These are phyloP conservation scores for Odocoileus hemionus DNA, from an alignment of 2,113 vertebrate species.

Conservation along the genomic window DNA sequence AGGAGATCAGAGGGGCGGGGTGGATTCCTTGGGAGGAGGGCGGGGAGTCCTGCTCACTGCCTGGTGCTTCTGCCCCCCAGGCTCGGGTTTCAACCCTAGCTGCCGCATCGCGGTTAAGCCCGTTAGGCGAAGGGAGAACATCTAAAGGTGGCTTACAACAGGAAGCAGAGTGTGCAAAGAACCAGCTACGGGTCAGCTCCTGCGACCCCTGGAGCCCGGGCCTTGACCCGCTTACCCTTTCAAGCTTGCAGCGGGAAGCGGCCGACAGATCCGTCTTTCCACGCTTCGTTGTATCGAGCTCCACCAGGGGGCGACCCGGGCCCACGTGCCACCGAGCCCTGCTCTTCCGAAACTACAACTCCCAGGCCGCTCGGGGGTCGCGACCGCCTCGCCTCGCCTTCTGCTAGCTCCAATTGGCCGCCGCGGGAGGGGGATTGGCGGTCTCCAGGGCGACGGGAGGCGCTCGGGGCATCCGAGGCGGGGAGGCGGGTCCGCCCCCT, in stretches of 20 bases:
- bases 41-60: neutral
- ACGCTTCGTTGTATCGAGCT: neutral
- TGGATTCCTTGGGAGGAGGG: constrained; percentile 39
- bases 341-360: constrained; percentile 57
- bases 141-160: neutral
- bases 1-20: constrained; percentile 23
- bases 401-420: constrained; percentile 36
- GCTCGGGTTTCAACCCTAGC: constrained; percentile 23
- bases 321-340: constrained; percentile 28
- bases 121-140: neutral
- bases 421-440: constrained; percentile 57
- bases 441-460: constrained; percentile 72
- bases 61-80: neutral
- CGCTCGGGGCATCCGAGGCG: constrained; percentile 63
- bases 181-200: neutral
- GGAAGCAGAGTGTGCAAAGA: neutral
- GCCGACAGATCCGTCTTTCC: neutral
- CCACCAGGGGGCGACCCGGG: constrained; percentile 66
- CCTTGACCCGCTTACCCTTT: neutral
- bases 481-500: constrained; percentile 71
- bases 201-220: neutral
- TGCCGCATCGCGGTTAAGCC: neutral
- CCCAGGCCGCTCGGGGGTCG: constrained; percentile 61
- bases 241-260: neutral
- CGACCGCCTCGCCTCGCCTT: neutral